phyloP scores from a whole-genome alignment of 2,797 vertebrate species.

The Uromys caudimaculatus region DNA sequence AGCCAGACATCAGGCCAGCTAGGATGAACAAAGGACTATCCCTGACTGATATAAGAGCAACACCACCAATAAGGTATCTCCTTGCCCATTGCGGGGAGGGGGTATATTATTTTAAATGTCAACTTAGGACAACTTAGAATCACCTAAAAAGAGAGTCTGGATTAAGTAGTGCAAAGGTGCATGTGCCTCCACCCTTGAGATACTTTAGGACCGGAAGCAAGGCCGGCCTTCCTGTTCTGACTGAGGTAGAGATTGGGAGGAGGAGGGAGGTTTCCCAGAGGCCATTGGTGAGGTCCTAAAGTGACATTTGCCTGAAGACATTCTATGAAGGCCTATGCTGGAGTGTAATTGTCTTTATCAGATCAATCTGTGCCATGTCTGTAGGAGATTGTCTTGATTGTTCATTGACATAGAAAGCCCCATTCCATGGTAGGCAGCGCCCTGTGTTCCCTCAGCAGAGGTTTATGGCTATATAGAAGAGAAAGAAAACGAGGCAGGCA shows the following conservation, averaged over 20 bases:
- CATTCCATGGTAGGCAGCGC: neutral
- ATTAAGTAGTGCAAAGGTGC: neutral
- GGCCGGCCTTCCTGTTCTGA: neutral
- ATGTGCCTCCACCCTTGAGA: neutral
- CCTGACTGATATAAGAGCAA: too few relatives aligned
- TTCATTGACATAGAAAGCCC: neutral
- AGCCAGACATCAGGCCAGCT: too few relatives aligned
- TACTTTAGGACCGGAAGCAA: neutral
- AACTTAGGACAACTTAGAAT: neutral
- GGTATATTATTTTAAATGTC: too few relatives aligned
- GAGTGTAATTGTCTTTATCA: neutral
- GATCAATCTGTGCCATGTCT: neutral
- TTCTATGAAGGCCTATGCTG: neutral
- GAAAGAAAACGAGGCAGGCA: neutral
- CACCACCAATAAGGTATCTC: too few relatives aligned
- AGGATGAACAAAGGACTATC: too few relatives aligned
- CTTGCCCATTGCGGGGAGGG: too few relatives aligned
- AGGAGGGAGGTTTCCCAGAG: neutral
- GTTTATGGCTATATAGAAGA: neutral
- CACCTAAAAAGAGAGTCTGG: neutral
- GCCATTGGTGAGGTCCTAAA: neutral
- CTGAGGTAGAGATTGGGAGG: neutral
- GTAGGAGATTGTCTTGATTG: neutral
- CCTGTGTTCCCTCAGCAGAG: neutral
- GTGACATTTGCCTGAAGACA: neutral